A percentile compares a stretch with the other conserved stretches of the same genome.
phyloP scores from a whole-genome alignment of 2,113 vertebrate species.

The Galemys pyrenaicus region DNA sequence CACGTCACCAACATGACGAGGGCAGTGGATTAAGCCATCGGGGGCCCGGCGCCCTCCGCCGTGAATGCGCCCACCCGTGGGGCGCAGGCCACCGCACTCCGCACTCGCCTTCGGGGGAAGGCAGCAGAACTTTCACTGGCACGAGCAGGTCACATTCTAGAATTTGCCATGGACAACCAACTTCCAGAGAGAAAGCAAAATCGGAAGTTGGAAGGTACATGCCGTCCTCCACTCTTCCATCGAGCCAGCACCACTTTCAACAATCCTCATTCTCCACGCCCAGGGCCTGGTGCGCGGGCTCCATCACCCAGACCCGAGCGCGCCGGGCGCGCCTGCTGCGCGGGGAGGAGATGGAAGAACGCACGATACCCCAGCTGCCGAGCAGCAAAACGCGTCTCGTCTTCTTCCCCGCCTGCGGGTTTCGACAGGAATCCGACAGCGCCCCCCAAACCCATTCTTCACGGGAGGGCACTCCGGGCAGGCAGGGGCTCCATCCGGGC shows the following conservation, averaged over 20 bases:
- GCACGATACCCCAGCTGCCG: not conserved
- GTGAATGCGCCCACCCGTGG: conserved; percentile 56
- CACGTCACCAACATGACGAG: not conserved
- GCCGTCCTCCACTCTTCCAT: not conserved
- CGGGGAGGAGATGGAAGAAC: not conserved
- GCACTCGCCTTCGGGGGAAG: not conserved
- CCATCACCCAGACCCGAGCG: not conserved
- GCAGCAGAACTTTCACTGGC: conserved; percentile 36
- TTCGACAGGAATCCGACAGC: conserved; percentile 63
- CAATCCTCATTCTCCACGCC: not conserved
- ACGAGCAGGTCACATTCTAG: not conserved
- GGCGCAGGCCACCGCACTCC: conserved; percentile 8
- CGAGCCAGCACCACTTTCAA: not conserved
- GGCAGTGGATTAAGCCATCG: not conserved
- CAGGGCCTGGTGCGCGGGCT: not conserved
- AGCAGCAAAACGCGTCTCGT: conserved; percentile 6
- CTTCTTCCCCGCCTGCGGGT: conserved; percentile 47
- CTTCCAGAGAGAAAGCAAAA: not conserved
- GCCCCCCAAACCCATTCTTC: conserved; percentile 6
- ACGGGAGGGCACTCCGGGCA: not conserved
- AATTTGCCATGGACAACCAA: not conserved
- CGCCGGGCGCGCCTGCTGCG: not conserved
- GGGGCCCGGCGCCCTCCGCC: conserved; percentile 56
- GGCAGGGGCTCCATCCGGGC: not conserved
- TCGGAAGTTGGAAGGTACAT: not conserved